phyloP scores from a whole-genome alignment of 2,888 invertebrate species.

The Cantharis lateralis region DNA sequence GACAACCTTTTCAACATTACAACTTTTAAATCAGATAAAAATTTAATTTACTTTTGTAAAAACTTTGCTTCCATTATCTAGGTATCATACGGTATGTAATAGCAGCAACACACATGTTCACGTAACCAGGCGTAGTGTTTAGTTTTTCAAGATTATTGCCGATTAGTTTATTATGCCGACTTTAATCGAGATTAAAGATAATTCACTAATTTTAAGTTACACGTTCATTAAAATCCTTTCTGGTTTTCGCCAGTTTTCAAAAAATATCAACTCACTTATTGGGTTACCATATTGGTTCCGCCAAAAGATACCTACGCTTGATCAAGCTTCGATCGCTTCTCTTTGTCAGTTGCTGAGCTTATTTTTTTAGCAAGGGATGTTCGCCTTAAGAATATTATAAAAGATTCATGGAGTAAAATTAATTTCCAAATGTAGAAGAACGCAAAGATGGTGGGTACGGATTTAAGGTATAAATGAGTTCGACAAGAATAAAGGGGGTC shows the following conservation, averaged over 20 bases:
- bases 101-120: not conserved
- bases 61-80: not conserved
- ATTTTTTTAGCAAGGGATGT: not conserved
- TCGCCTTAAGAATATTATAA: not conserved
- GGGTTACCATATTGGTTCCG: not conserved
- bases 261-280: no score
- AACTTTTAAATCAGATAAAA: not conserved
- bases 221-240: not conserved
- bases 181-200: not conserved
- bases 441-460: not conserved
- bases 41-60: not conserved
- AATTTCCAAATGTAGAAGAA: not conserved
- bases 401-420: not conserved
- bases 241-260: not conserved
- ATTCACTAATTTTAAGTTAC: not conserved
- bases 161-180: not conserved
- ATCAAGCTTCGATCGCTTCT: not conserved
- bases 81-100: not conserved
- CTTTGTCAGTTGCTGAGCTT: not conserved
- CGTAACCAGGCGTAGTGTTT: not conserved
- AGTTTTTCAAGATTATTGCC: not conserved
- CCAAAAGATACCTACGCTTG: not conserved
- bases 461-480: conserved; percentile 6
- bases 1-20: not conserved
- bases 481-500: conserved; percentile 28